phyloP scores from a whole-genome alignment of 2,888 invertebrate genomes.

The Melipona bicolor region DNA sequence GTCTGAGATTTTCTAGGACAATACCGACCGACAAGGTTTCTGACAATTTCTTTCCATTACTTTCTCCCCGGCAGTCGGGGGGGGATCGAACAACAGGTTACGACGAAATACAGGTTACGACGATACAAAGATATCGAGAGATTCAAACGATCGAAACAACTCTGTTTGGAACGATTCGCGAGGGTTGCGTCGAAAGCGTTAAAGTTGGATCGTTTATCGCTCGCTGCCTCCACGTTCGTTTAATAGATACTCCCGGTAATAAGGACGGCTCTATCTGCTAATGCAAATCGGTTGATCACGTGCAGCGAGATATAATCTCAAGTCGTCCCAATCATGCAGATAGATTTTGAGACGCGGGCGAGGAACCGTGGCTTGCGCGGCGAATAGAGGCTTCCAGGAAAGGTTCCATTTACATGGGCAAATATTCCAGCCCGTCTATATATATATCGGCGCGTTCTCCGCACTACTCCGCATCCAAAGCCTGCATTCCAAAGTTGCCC shows the following conservation, averaged over 20 bases:
- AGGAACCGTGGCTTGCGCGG: slow-evolving; percentile 20
- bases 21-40: slow-evolving; percentile 33
- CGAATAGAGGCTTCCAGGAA: slow-evolving; percentile 54
- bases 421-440: slow-evolving; percentile 56
- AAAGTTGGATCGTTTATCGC: slow-evolving; percentile 14
- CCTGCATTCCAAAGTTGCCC: slow-evolving; percentile 69
- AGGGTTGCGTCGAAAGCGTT: neutral
- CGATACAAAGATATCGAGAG: slow-evolving; percentile 14
- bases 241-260: slow-evolving; percentile 16
- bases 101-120: slow-evolving; percentile 1
- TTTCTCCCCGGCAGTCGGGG: no score
- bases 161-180: slow-evolving; percentile 1
- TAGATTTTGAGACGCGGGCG: slow-evolving; percentile 62
- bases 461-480: slow-evolving; percentile 29
- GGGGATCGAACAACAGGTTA: no score
- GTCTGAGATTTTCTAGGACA: slow-evolving; percentile 44
- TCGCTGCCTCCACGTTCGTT: neutral
- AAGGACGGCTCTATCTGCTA: slow-evolving; percentile 45
- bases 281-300: slow-evolving; percentile 52
- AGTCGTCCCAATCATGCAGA: slow-evolving; percentile 55
- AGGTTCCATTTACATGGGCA: slow-evolving; percentile 67
- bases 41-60: neutral
- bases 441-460: slow-evolving; percentile 43
- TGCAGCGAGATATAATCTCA: slow-evolving; percentile 47
- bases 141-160: slow-evolving; percentile 21